Evolutionary conservation across 2,888 invertebrate genomes (phyloP).

Genomic region (Drosophila demipolita): DNA sequence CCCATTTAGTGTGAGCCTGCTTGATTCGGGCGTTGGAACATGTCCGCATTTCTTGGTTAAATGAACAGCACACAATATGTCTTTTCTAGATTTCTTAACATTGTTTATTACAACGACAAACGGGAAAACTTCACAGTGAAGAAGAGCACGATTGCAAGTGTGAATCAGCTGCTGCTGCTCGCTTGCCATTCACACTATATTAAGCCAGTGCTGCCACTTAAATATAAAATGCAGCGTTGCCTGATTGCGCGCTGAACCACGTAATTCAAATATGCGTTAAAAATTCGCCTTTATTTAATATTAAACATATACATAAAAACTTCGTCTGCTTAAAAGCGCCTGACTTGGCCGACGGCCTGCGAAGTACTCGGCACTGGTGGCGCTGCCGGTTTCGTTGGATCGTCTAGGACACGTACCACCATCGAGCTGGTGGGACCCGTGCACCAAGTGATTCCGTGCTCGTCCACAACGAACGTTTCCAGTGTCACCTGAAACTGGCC

Average conservation of each 20-base stretch:
- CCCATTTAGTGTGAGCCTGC: slow-evolving; percentile 37
- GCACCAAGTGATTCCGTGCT: slow-evolving; percentile 93
- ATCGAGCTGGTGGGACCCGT: slow-evolving; percentile 92
- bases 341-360: slow-evolving; percentile 68
- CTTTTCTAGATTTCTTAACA: slow-evolving; percentile 42
- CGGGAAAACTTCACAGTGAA: slow-evolving; percentile 53
- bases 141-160: slow-evolving; percentile 58
- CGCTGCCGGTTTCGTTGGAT: slow-evolving; percentile 80
- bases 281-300: not conserved
- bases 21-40: slow-evolving; percentile 25
- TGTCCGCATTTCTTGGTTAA: slow-evolving; percentile 54
- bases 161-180: slow-evolving; percentile 57
- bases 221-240: slow-evolving; percentile 9
- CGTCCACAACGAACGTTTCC: slow-evolving; percentile 94
- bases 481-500: slow-evolving; percentile 92
- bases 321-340: slow-evolving; percentile 68
- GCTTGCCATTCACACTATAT: slow-evolving; percentile 47
- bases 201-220: slow-evolving; percentile 30
- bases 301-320: not conserved
- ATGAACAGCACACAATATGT: slow-evolving; percentile 15
- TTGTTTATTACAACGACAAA: slow-evolving; percentile 67
- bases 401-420: slow-evolving; percentile 84
- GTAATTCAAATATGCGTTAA: slow-evolving; percentile 17
- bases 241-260: slow-evolving; percentile 11
- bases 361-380: slow-evolving; percentile 72